Evolutionary conservation across 2,888 invertebrate species (phyloP).

Genomic region (Drosophila subsilvestris): DNA sequence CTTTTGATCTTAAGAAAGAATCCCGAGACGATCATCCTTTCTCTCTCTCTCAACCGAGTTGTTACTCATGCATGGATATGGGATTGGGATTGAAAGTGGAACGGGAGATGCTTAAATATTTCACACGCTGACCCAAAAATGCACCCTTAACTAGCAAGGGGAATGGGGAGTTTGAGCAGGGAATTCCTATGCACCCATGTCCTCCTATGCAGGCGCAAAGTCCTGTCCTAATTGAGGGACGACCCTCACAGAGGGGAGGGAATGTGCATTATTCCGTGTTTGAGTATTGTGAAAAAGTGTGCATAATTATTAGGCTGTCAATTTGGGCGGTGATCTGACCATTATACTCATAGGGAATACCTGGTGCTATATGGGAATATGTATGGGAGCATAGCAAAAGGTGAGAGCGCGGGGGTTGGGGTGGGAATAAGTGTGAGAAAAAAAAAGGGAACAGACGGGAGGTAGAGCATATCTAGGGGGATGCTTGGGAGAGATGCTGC

Average conservation of each 20-base stretch:
- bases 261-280: conserved; percentile 15
- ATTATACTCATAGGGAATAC: conserved; percentile 53
- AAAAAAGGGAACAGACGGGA: neutral
- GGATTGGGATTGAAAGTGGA: neutral
- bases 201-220: conserved; percentile 42
- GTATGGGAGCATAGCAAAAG: neutral
- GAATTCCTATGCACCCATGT: conserved; percentile 46
- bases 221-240: conserved; percentile 37
- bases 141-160: conserved; percentile 59
- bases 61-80: conserved; percentile 35
- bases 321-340: conserved; percentile 71
- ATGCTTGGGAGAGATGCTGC: conserved; percentile 7
- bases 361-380: conserved; percentile 40
- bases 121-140: conserved; percentile 60
- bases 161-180: conserved; percentile 5
- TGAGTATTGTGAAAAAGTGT: conserved; percentile 35
- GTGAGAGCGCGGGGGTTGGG: conserved; percentile 3
- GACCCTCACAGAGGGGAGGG: neutral
- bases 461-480: neutral
- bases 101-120: conserved; percentile 45
- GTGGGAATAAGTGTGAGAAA: conserved; percentile 47
- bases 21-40: conserved; percentile 5
- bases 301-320: conserved; percentile 77
- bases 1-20: conserved; percentile 28
- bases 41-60: neutral